Percentiles rank a stretch among this genome's conserved stretches.
phyloP scores from a whole-genome alignment of 64 coral and sea anemone genomes.

The Montipora foliosa region DNA sequence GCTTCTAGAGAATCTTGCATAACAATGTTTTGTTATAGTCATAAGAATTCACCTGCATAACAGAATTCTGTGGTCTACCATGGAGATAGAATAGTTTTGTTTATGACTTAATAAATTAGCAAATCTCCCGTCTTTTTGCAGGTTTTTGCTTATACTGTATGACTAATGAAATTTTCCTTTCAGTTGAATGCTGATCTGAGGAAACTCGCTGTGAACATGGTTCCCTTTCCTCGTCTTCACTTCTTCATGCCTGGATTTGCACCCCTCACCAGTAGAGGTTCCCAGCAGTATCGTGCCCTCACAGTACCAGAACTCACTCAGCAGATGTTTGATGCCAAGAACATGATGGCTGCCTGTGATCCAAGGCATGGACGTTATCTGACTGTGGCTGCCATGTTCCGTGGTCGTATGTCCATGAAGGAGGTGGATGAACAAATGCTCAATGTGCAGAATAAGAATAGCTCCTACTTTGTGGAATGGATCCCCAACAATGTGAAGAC shows the following conservation, averaged over 20 bases:
- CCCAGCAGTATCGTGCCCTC: conserved; percentile 72
- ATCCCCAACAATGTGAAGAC: conserved; percentile 81
- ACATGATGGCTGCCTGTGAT: conserved; percentile 83
- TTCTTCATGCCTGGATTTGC: conserved; percentile 83
- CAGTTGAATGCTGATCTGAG: conserved; percentile 73
- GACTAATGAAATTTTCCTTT: background rate
- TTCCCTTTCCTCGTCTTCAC: conserved; percentile 77
- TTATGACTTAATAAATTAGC: no score
- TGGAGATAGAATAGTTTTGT: no score
- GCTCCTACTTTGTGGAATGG: conserved; percentile 78
- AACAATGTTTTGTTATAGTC: no score
- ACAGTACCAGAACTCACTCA: conserved; percentile 76
- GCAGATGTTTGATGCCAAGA: conserved; percentile 84
- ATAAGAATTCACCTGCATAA: no score
- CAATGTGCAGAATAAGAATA: conserved; percentile 74
- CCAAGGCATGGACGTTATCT: conserved; percentile 72
- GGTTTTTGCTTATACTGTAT: no score
- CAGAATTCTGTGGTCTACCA: no score
- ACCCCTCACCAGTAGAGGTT: conserved; percentile 72
- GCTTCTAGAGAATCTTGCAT: no score
- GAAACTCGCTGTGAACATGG: conserved; percentile 74
- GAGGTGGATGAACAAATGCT: conserved; percentile 76
- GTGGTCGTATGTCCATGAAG: conserved; percentile 82
- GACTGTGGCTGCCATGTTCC: conserved; percentile 75
- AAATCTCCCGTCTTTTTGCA: no score